Conservation (phyloP, 2,797 vertebrate species). For the Rhincodon typus region DNA sequence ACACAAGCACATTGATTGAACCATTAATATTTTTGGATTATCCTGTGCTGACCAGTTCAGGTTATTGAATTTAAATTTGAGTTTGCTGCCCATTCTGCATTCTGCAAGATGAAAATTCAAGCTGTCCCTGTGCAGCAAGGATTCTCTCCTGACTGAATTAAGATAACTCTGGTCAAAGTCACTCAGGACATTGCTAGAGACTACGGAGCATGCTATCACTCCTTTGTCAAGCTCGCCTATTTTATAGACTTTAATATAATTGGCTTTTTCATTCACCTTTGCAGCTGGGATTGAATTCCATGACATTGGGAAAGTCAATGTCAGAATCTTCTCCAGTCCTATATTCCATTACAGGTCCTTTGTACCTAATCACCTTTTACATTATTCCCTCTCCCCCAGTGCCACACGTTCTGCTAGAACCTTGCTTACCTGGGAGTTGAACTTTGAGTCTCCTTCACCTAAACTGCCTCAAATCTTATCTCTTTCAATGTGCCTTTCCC, state of each 20-base stretch:
- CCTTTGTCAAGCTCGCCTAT: background rate
- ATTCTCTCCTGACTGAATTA: background rate
- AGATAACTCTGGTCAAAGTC: background rate
- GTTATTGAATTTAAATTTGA: background rate
- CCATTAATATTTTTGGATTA: too few species aligned
- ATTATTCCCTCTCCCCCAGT: background rate
- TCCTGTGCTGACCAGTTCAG: too few species aligned
- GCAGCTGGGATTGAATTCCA: background rate
- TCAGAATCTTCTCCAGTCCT: background rate
- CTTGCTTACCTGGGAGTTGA: background rate
- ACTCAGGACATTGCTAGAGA: background rate
- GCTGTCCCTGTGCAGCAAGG: background rate
- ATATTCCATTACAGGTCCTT: background rate
- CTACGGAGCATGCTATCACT: background rate
- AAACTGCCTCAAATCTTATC: background rate
- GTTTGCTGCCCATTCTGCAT: background rate
- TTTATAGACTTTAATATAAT: background rate
- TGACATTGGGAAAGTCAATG: background rate
- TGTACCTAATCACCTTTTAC: background rate
- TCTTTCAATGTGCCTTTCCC: background rate
- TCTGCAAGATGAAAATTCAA: background rate
- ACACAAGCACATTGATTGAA: background rate
- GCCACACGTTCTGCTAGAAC: background rate
- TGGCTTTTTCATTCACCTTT: background rate
- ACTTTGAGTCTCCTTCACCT: too few species aligned